Evolutionary conservation across 2,888 invertebrate species (phyloP).

Genomic region (Eupelmus urozonus): DNA sequence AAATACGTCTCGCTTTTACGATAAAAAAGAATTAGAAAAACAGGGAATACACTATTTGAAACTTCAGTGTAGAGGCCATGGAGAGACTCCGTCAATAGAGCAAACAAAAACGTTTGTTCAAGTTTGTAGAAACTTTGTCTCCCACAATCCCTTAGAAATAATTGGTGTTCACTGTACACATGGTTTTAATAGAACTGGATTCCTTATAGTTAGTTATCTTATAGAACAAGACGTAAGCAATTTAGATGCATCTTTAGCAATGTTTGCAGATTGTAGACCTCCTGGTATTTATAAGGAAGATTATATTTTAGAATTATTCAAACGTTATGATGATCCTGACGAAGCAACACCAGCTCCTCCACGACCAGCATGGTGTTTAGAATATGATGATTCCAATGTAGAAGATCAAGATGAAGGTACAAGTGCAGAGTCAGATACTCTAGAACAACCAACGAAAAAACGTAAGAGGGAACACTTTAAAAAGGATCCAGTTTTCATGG

Average conservation of each 20-base stretch:
- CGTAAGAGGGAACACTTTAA: slow-evolving; percentile 79
- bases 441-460: slow-evolving; percentile 29
- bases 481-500: slow-evolving; percentile 89
- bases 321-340: slow-evolving; percentile 87
- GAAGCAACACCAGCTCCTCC: slow-evolving; percentile 84
- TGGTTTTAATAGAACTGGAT: slow-evolving; percentile 99
- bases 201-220: slow-evolving; percentile 93
- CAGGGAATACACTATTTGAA: slow-evolving; percentile 87
- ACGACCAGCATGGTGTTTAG: slow-evolving; percentile 93
- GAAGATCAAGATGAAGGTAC: slow-evolving; percentile 67
- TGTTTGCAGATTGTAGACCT: slow-evolving; percentile 88
- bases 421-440: slow-evolving; percentile 54
- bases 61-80: slow-evolving; percentile 93
- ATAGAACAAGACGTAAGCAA: slow-evolving; percentile 90
- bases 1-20: slow-evolving; percentile 95
- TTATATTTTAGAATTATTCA: slow-evolving; percentile 92
- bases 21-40: slow-evolving; percentile 87
- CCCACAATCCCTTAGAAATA: slow-evolving; percentile 86
- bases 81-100: slow-evolving; percentile 92
- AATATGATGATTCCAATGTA: slow-evolving; percentile 70
- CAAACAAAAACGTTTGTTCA: slow-evolving; percentile 91
- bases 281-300: slow-evolving; percentile 99
- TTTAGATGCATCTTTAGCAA: slow-evolving; percentile 88
- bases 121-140: slow-evolving; percentile 87
- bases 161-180: slow-evolving; percentile 95